Percentiles rank a stretch among this genome's conserved stretches.
These are phyloP conservation scores for Aphelocoma coerulescens DNA, from an alignment of 2,113 vertebrate genomes.

Conservation along the genomic window DNA sequence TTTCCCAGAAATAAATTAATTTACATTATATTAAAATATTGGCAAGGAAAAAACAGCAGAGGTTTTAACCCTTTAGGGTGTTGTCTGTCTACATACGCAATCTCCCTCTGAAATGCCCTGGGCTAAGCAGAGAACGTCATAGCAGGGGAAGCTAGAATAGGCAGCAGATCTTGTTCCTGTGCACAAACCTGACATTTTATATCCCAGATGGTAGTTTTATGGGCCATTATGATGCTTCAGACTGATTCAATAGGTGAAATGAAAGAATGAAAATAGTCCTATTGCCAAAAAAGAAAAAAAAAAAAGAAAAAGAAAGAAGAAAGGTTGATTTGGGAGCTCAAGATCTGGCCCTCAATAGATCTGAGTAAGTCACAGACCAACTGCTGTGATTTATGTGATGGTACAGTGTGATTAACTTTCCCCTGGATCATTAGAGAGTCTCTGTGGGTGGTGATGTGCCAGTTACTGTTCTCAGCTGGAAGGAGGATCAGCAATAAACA, in stretches of 20 bases:
- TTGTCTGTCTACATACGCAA: not conserved
- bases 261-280: not conserved
- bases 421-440: slow-evolving; percentile 21
- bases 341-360: not conserved
- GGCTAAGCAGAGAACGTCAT: not conserved
- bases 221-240: not conserved
- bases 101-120: not conserved
- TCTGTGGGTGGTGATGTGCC: slow-evolving; percentile 21
- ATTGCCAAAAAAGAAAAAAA: not conserved
- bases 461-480: slow-evolving; percentile 44
- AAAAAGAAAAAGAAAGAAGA: not conserved
- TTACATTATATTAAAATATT: not conserved
- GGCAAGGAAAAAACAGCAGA: not conserved
- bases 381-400: slow-evolving; percentile 11
- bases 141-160: not conserved
- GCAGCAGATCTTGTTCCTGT: not conserved
- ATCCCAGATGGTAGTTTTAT: slow-evolving; percentile 31
- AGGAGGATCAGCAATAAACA: slow-evolving; percentile 27
- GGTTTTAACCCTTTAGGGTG: not conserved
- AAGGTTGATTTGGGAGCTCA: not conserved
- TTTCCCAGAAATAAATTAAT: not conserved
- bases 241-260: not conserved
- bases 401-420: slow-evolving; percentile 32
- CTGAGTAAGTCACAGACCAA: not conserved
- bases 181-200: slow-evolving; percentile 2